Evolutionary conservation across 2,797 vertebrate species (phyloP).

Genomic region (Atherinosoma microstoma): DNA sequence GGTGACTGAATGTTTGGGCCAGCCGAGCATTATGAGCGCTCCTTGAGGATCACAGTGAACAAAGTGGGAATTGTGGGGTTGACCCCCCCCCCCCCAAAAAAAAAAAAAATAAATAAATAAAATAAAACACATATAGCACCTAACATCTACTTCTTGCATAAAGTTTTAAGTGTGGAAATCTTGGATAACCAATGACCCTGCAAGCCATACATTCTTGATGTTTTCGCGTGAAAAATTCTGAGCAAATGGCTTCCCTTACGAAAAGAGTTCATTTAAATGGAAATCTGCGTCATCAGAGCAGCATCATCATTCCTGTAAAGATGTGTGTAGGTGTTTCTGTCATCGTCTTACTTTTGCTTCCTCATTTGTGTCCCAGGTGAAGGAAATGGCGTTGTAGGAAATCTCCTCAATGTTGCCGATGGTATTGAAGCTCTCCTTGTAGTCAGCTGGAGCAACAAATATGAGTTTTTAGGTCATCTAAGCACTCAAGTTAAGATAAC

Average conservation of each 20-base stretch:
- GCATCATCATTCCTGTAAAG: background rate
- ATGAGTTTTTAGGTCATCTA: background rate
- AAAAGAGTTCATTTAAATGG: background rate
- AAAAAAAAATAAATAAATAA: too few species aligned
- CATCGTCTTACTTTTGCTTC: slow-evolving; percentile 92
- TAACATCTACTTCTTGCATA: background rate
- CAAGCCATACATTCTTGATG: slow-evolving; percentile 11
- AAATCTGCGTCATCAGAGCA: background rate
- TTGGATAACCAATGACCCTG: slow-evolving; percentile 22
- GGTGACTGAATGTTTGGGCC: slow-evolving; percentile 66
- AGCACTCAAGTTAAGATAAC: background rate
- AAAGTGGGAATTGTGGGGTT: slow-evolving; percentile 6
- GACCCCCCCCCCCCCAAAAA: too few species aligned
- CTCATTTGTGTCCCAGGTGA: slow-evolving; percentile 98
- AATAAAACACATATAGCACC: background rate
- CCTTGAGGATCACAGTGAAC: slow-evolving; percentile 44
- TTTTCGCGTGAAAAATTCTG: slow-evolving; percentile 14
- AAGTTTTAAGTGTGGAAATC: slow-evolving; percentile 23
- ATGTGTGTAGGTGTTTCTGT: background rate
- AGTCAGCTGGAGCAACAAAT: slow-evolving; percentile 87
- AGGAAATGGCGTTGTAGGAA: slow-evolving; percentile 97
- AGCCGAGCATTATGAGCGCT: slow-evolving; percentile 45
- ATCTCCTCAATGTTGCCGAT: slow-evolving; percentile 99
- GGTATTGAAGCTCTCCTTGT: slow-evolving; percentile 99
- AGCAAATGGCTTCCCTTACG: background rate